These are phyloP conservation scores for Bothrops jararaca DNA, from an alignment of 2,113 vertebrate species.

Conservation along the genomic window DNA sequence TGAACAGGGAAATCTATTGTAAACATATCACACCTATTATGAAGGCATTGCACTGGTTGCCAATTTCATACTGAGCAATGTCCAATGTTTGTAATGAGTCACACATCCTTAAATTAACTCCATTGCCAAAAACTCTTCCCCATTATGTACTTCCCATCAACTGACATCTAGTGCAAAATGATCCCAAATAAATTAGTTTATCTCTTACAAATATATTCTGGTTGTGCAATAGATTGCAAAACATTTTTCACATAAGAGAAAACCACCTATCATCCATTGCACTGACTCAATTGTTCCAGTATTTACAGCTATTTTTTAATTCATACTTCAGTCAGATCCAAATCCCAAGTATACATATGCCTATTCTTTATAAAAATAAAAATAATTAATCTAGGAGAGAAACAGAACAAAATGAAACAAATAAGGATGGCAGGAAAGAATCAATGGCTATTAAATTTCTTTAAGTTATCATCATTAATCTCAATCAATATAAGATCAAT, in stretches of 20 bases:
- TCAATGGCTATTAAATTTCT: constrained; percentile 51
- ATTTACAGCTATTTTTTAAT: not conserved
- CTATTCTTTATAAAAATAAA: constrained; percentile 9
- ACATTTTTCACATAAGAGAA: not conserved
- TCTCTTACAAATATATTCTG: not conserved
- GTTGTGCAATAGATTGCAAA: not conserved
- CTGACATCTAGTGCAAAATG: not conserved
- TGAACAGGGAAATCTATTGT: not conserved
- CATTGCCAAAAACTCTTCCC: not conserved
- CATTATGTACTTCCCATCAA: not conserved
- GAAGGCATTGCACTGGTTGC: not conserved
- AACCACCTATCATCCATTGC: not conserved
- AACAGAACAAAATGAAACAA: not conserved
- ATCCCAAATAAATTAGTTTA: not conserved
- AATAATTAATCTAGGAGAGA: constrained; percentile 25
- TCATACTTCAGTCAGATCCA: not conserved
- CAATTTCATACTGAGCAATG: not conserved
- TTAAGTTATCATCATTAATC: constrained; percentile 43
- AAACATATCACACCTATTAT: not conserved
- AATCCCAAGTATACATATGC: constrained; percentile 7
- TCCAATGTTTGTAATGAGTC: not conserved
- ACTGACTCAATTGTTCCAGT: not conserved
- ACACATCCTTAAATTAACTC: not conserved
- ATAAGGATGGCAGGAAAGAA: constrained; percentile 15
- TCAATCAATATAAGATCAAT: constrained; percentile 28